Evolutionary conservation across 37 sponge, comb jelly and placozoan species (phyloP), one percentile per base, ranked within the genome.

Genomic region (Aphrocallistes beatrix): DNA sequence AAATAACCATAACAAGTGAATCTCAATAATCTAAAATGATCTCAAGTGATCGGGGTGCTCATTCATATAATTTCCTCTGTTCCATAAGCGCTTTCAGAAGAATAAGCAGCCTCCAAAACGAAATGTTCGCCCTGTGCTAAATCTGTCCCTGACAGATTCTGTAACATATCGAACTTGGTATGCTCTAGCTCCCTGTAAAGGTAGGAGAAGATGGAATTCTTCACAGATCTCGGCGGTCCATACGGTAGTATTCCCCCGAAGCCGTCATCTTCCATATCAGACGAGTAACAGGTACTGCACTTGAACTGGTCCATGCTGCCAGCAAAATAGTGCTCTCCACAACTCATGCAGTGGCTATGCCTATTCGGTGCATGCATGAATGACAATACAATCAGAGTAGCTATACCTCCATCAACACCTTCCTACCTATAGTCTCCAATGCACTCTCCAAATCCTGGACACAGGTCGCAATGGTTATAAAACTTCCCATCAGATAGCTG

Each of bases 361-460:
- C 75, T 60, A 60, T 60, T 25, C 1, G n/a, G 3, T 19, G 21
- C 10, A 3, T 25, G 49, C 49, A 17, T 47, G 17, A 47, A 47
- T 13, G 13, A 47, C 49, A n/a, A n/a, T n/a, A n/a, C n/a, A n/a
- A n/a, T n/a, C n/a, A n/a, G n/a, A 47, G 49, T 47, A 47, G 17
- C 49, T 21, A 19, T 60, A 60, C n/a, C n/a, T 6, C n/a, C 10
- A 32, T 25, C 75, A 60, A 13, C 10, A 13, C 3, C 25, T 60
- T 25, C 75, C n/a, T 19, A 60, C 75, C 75, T 60, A 28, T 3
- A 60, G 75, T 60, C 75, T 60, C 75, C 75, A 60, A 60, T 60
- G 75, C 75, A 60, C 3, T 60, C 34, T 30, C 75, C 75, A 60
- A 60, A 60, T 30, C 75, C 75, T 6, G 75, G 75, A 60, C 75